Conservation (phyloP, 2,113 vertebrate genomes). For the Eclectus roratus region DNA sequence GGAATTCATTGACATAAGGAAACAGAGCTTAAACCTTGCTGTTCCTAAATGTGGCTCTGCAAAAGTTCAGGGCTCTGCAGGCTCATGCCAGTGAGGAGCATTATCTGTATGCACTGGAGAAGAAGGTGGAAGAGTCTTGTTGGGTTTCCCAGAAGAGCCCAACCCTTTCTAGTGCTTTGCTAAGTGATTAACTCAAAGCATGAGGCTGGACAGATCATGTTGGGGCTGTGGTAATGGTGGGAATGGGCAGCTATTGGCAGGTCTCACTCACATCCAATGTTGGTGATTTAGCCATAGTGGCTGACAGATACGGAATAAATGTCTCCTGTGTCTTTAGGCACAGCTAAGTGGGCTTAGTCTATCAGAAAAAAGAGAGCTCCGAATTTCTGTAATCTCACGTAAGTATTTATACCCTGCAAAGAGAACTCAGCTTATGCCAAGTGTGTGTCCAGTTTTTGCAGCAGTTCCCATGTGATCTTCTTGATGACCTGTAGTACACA, state of each 20-base stretch:
- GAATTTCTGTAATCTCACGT: not conserved
- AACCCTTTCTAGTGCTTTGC: not conserved
- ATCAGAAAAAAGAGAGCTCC: not conserved
- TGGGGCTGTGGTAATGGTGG: not conserved
- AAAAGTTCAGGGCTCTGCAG: not conserved
- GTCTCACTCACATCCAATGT: not conserved
- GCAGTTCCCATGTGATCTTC: not conserved
- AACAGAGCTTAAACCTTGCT: not conserved
- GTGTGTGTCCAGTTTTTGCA: not conserved
- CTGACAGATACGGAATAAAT: no score
- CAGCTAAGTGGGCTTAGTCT: not conserved
- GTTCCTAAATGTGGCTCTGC: not conserved
- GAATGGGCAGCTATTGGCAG: not conserved
- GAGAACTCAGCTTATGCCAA: not conserved
- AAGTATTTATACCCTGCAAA: not conserved
- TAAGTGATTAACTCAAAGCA: not conserved
- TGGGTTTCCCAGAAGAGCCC: not conserved
- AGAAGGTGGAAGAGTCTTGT: not conserved
- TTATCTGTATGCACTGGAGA: rapidly evolving
- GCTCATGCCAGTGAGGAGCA: rapidly evolving
- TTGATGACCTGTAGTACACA: not conserved
- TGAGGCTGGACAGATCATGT: not conserved
- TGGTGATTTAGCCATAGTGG: not conserved
- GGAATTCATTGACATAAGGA: not conserved
- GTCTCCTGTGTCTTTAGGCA: not conserved